Evolutionary conservation across 2,888 invertebrate genomes (phyloP).

Genomic region (Melipona bicolor): DNA sequence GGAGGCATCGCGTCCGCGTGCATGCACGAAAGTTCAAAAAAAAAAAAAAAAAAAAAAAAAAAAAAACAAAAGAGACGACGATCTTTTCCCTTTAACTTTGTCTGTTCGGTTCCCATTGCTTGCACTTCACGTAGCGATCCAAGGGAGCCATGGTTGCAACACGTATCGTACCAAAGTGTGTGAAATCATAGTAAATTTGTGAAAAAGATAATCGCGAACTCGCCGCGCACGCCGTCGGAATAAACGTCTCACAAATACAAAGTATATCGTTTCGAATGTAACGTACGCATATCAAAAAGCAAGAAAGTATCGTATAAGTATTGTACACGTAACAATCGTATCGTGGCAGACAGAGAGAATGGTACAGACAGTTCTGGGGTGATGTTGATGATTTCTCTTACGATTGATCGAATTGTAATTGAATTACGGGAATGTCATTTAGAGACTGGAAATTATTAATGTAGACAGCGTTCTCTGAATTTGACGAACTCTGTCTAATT

Average conservation of each 20-base stretch:
- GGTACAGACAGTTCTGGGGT: not conserved
- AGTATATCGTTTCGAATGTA: constrained; percentile 76
- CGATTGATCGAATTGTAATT: constrained; percentile 33
- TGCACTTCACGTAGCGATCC: not conserved
- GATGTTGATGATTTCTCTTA: not conserved
- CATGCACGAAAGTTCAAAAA: constrained; percentile 28
- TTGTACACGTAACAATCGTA: constrained; percentile 20
- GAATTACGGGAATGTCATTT: not conserved
- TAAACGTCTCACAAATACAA: constrained; percentile 77
- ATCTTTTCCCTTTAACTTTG: constrained; percentile 28
- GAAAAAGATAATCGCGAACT: constrained; percentile 62
- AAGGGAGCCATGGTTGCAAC: not conserved
- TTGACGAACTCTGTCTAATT: too few species aligned
- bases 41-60: not conserved
- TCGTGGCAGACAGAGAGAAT: constrained; percentile 10
- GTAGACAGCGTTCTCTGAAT: too few species aligned
- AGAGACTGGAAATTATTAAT: not conserved
- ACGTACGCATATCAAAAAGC: constrained; percentile 70
- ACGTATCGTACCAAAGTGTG: constrained; percentile 17
- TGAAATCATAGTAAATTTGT: constrained; percentile 66
- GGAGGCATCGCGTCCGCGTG: constrained; percentile 34
- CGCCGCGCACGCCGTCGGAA: constrained; percentile 52
- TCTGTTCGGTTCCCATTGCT: constrained; percentile 23
- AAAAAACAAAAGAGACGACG: constrained; percentile 48
- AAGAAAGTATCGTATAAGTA: constrained; percentile 24